phyloP scores from a whole-genome alignment of 2,113 vertebrate genomes.

The Apistogramma diplotaenia region DNA sequence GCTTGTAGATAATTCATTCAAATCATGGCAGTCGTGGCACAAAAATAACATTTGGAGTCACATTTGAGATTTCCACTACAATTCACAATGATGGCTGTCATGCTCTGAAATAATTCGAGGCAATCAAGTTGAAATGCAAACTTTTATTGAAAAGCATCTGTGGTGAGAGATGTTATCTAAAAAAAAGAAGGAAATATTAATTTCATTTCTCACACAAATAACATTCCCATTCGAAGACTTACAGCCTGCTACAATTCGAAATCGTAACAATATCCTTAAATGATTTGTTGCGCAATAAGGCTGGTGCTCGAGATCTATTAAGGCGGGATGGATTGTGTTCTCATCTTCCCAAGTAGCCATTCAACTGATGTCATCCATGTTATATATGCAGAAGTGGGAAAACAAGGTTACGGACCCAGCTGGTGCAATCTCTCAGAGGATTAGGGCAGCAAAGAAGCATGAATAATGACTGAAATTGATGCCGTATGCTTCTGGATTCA shows the following conservation, averaged over 20 bases:
- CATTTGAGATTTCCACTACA: conserved; percentile 1
- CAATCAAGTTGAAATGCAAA: background rate
- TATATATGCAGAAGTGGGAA: conserved; percentile 44
- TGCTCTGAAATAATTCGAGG: background rate
- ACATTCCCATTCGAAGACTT: background rate
- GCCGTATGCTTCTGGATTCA: conserved; percentile 21
- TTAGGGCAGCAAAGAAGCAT: conserved; percentile 34
- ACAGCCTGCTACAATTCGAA: background rate
- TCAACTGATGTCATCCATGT: conserved; percentile 42
- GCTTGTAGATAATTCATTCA: conserved; percentile 8
- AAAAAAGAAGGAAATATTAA: background rate
- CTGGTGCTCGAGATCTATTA: background rate
- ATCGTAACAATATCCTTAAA: background rate
- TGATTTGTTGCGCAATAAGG: background rate
- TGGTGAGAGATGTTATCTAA: background rate
- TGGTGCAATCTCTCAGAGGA: conserved; percentile 41
- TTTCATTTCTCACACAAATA: background rate
- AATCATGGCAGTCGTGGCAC: background rate
- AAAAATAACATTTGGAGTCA: background rate
- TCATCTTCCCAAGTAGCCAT: conserved; percentile 27
- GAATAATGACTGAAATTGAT: conserved; percentile 34
- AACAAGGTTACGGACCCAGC: conserved; percentile 39
- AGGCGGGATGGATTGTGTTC: background rate
- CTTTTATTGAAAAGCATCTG: background rate
- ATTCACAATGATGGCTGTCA: background rate